Evolutionary conservation across 2,113 vertebrate species (phyloP), one percentile per base, ranked within the genome.

Genomic region (Pachyramphus minor): DNA sequence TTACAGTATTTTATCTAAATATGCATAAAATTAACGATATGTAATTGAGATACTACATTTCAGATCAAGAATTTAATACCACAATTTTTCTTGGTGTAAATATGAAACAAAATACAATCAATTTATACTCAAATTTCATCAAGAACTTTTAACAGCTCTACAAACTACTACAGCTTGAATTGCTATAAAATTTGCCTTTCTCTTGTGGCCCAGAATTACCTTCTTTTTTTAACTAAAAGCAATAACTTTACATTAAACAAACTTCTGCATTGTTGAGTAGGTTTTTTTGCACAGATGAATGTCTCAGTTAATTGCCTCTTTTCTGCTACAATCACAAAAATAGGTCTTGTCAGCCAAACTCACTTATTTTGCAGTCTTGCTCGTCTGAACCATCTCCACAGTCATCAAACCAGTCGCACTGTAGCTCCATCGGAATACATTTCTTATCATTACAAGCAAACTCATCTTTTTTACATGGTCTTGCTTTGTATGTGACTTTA

Each of bases 331-430:
- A 77, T 27, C 39, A 82, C 3, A 2, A 56, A 41, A 73, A 78
- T 7, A 8, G 21, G 59, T 67, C 35, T 58, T 73, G 59, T 72
- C 74, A 97, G 82, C 37, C 33, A 81, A 59, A 98, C 99, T 98
- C 97, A 99, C 99, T 97, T 84, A 97, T 98, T 97, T 98, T 99
- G 98, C 99, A 99, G 97, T 98, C 98, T 62, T 98, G 98, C 89
- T 99, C 99, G 58, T 99, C 99, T 2, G 99, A 99, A 63, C 99
- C 99, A 21, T 99, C 99, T n/a, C 98, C 99, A 35, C 99, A 99
- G 97, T 99, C 99, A 79, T 98, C 99, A 89, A 99, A 99, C 27
- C 98, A 98, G 87, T 99, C 99, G 1, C 99, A 99, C 96, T 99
- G 99, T 30, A 99, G 97, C 89, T 98, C 98, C 93, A 98, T 94